Conservation (phyloP, 2,888 invertebrate genomes). For the Erebia palarica region DNA sequence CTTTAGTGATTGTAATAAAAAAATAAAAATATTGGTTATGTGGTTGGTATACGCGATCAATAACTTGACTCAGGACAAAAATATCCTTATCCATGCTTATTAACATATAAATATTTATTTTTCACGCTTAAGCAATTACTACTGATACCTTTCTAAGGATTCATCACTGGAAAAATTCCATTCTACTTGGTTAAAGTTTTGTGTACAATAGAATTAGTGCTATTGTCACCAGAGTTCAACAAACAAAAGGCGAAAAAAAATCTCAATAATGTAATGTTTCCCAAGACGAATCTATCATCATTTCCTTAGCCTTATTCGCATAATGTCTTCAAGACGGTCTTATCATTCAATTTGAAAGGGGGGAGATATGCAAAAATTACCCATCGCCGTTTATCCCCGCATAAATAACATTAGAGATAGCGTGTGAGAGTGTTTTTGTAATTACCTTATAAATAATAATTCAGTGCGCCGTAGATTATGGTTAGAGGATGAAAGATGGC, state of each 20-base stretch:
- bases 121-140: no score
- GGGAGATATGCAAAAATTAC: slow-evolving; percentile 78
- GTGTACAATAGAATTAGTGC: not conserved
- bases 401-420: slow-evolving; percentile 80
- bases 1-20: no score
- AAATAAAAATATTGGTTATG: no score
- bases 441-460: slow-evolving; percentile 83
- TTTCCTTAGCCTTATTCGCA: slow-evolving; percentile 43
- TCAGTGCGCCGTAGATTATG: slow-evolving; percentile 74
- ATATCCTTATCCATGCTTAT: no score
- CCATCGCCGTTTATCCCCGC: slow-evolving; percentile 73
- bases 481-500: slow-evolving; percentile 71
- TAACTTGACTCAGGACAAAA: no score
- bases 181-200: not conserved
- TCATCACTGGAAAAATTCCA: no score
- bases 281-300: slow-evolving; percentile 44
- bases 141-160: no score
- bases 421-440: slow-evolving; percentile 78
- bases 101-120: no score
- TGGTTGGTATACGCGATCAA: no score
- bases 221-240: not conserved
- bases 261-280: slow-evolving; percentile 37
- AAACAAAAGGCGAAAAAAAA: slow-evolving; percentile 25
- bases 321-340: slow-evolving; percentile 46
- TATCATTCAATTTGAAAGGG: slow-evolving; percentile 72